Evolutionary conservation across 2,888 invertebrate genomes (phyloP).

Genomic region (Synergus laeviventris): DNA sequence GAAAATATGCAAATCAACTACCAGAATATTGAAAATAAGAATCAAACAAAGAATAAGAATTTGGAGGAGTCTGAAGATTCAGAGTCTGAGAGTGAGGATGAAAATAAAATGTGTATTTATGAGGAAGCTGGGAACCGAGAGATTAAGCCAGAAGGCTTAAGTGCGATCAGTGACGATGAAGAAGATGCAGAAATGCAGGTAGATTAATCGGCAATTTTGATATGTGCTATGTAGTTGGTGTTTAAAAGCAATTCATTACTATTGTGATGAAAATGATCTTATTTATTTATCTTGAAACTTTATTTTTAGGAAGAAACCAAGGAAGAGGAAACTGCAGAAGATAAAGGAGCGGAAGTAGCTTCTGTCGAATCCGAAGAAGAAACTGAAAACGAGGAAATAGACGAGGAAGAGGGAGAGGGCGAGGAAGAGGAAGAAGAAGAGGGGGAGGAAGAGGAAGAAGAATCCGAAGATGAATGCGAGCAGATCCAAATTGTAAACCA

Average conservation of each 20-base stretch:
- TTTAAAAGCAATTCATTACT: too few relatives aligned
- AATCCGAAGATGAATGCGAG: conserved; percentile 51
- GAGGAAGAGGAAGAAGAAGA: conserved; percentile 58
- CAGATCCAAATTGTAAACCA: conserved; percentile 39
- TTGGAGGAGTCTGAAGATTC: conserved; percentile 44
- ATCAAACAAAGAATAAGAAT: not conserved
- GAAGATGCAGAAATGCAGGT: conserved; percentile 32
- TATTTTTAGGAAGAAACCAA: conserved; percentile 11
- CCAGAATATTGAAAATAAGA: not conserved
- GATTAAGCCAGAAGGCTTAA: not conserved
- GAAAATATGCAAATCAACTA: not conserved
- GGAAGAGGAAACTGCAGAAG: conserved; percentile 28
- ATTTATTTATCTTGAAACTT: not conserved
- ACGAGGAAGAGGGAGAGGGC: conserved; percentile 58
- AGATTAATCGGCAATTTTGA: not conserved
- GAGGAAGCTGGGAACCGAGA: not conserved
- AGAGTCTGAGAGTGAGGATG: conserved; percentile 24
- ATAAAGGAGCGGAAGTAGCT: not conserved
- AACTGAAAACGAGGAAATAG: conserved; percentile 51
- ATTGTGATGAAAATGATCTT: not conserved
- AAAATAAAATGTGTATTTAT: conserved; percentile 28
- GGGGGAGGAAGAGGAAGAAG: conserved; percentile 59
- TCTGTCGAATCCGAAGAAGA: conserved; percentile 53
- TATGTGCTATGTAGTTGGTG: not conserved
- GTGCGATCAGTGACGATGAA: conserved; percentile 20